phyloP scores from a whole-genome alignment of 2,888 invertebrate genomes.

The Apotomis capreana region DNA sequence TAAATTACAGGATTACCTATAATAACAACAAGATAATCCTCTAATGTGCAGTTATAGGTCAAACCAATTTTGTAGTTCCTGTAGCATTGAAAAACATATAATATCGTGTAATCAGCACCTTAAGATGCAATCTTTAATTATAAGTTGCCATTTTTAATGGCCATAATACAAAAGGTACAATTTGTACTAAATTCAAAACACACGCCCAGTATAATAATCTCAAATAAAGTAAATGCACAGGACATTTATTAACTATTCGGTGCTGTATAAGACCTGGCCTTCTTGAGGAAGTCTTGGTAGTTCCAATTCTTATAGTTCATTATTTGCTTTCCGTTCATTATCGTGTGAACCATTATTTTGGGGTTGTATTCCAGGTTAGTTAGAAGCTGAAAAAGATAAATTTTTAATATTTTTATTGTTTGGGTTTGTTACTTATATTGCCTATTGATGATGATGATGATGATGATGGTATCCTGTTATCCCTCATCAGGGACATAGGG shows the following conservation, averaged over 20 bases:
- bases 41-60: too few species aligned
- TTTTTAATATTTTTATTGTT: too few species aligned
- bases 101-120: neutral
- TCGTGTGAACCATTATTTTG: slow-evolving; percentile 88
- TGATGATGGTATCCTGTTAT: too few species aligned
- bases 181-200: slow-evolving; percentile 9
- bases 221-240: neutral
- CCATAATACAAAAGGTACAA: slow-evolving; percentile 1
- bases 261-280: slow-evolving; percentile 49
- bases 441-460: too few species aligned
- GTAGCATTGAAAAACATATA: too few species aligned
- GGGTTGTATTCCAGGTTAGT: slow-evolving; percentile 87
- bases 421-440: too few species aligned
- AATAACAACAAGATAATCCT: too few species aligned
- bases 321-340: slow-evolving; percentile 88
- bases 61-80: too few species aligned
- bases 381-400: slow-evolving; percentile 85
- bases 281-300: slow-evolving; percentile 59
- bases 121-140: neutral
- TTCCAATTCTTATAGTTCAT: slow-evolving; percentile 75
- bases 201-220: neutral
- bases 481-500: too few species aligned
- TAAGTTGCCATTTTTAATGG: slow-evolving; percentile 15
- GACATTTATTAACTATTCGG: slow-evolving; percentile 1
- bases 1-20: too few species aligned